Evolutionary conservation across 2,888 invertebrate genomes (phyloP).

Genomic region (Periphyllus acericola): DNA sequence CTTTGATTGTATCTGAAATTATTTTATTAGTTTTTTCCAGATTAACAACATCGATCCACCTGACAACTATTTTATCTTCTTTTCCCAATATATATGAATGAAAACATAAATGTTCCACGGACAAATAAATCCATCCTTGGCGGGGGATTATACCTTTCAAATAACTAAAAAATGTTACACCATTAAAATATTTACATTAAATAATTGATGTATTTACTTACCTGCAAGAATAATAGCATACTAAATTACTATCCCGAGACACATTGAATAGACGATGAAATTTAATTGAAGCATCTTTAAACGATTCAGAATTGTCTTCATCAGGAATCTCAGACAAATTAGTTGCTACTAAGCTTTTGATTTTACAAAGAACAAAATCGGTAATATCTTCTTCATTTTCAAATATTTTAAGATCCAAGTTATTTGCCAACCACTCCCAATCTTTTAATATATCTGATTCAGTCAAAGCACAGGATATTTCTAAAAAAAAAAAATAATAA

Average conservation of each 20-base stretch:
- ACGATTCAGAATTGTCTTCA: slow-evolving; percentile 62
- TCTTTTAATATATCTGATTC: slow-evolving; percentile 87
- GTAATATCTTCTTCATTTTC: slow-evolving; percentile 94
- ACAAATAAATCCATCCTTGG: slow-evolving; percentile 78
- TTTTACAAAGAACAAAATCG: slow-evolving; percentile 95
- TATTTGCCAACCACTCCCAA: slow-evolving; percentile 93
- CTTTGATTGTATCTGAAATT: slow-evolving; percentile 86
- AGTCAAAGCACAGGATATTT: slow-evolving; percentile 88
- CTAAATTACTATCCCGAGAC: slow-evolving; percentile 93
- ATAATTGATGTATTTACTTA: slow-evolving; percentile 67
- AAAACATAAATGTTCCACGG: slow-evolving; percentile 95
- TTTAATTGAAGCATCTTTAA: slow-evolving; percentile 74
- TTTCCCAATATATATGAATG: slow-evolving; percentile 93
- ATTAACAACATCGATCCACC: slow-evolving; percentile 90
- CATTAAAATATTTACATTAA: slow-evolving; percentile 41
- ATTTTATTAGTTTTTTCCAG: slow-evolving; percentile 81
- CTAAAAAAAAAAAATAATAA: slow-evolving; percentile 70
- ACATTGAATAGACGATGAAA: slow-evolving; percentile 90
- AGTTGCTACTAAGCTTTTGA: slow-evolving; percentile 91
- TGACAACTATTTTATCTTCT: slow-evolving; percentile 86
- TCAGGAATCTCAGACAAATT: slow-evolving; percentile 66
- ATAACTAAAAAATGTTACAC: slow-evolving; percentile 73
- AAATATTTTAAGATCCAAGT: slow-evolving; percentile 89
- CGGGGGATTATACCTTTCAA: slow-evolving; percentile 83
- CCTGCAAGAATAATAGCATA: slow-evolving; percentile 95